These are phyloP conservation scores for Rhipidura dahli DNA, from an alignment of 2,113 vertebrate genomes.

Conservation along the genomic window DNA sequence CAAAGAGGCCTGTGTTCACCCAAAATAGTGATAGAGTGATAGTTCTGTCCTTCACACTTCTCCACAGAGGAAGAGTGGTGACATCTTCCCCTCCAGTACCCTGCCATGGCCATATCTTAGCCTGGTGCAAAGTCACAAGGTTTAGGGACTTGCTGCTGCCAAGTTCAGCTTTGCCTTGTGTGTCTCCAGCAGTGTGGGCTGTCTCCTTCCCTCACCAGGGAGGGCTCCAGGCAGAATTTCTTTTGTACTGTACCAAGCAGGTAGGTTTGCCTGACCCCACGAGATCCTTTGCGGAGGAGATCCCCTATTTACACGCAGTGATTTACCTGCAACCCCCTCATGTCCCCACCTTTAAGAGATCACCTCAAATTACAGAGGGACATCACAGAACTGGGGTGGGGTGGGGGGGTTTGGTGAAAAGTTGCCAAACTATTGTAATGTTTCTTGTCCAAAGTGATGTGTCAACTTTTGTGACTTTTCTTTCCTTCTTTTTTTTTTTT, in stretches of 20 bases:
- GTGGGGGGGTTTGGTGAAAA: neutral
- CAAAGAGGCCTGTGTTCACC: neutral
- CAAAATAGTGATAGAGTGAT: neutral
- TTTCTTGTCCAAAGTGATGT: slow-evolving; percentile 63
- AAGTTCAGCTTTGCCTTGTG: slow-evolving; percentile 48
- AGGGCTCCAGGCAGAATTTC: neutral
- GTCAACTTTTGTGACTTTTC: slow-evolving; percentile 50
- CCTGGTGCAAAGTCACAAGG: slow-evolving; percentile 12
- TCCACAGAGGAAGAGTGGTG: neutral
- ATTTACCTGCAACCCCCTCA: neutral
- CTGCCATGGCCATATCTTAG: neutral
- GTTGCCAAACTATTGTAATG: slow-evolving; percentile 64
- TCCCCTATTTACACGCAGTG: neutral
- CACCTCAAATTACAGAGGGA: neutral
- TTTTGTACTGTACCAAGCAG: slow-evolving; percentile 44
- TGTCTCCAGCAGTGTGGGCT: slow-evolving; percentile 7
- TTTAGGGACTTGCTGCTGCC: slow-evolving; percentile 7
- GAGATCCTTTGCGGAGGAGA: neutral
- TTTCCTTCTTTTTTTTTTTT: neutral
- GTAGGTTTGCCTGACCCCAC: neutral
- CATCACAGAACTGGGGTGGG: neutral
- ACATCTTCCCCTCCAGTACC: neutral
- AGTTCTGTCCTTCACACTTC: neutral
- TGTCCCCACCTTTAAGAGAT: neutral
- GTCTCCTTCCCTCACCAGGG: neutral